These are phyloP conservation scores for Xerus inauris DNA, from an alignment of 2,113 vertebrate species.

Conservation along the genomic window DNA sequence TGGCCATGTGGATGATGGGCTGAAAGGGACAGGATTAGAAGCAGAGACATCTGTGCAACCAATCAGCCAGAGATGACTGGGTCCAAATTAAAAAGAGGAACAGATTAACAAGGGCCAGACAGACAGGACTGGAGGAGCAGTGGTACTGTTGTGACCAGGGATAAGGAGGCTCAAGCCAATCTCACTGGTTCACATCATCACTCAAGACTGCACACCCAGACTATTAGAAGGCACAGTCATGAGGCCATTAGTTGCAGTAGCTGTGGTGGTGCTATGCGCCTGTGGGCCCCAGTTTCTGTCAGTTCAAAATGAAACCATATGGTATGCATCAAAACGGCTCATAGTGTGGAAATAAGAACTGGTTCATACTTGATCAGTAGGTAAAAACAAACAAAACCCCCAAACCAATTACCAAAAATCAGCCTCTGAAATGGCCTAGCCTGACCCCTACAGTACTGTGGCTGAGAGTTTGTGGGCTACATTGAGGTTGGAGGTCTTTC, in stretches of 20 bases:
- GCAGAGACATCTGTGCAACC: neutral
- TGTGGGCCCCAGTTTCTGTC: neutral
- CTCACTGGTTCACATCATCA: neutral
- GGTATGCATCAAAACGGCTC: neutral
- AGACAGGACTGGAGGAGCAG: neutral
- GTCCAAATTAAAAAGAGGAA: neutral
- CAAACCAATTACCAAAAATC: neutral
- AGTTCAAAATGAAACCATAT: neutral
- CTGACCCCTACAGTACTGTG: neutral
- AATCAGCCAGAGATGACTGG: neutral
- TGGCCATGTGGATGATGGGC: neutral
- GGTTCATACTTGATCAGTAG: neutral
- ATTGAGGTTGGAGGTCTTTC: neutral
- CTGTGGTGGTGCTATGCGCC: neutral
- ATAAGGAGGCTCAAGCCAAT: neutral
- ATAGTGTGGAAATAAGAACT: neutral
- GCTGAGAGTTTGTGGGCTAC: neutral
- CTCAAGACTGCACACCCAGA: neutral
- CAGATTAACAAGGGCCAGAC: neutral
- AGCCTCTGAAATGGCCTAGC: neutral
- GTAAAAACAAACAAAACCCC: slow-evolving; percentile 34
- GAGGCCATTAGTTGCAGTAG: neutral
- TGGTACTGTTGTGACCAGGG: neutral
- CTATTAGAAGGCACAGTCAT: neutral
- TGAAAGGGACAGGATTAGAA: neutral